These are phyloP conservation scores for Spilosoma lubricipeda DNA, from an alignment of 2,888 invertebrate species.

Conservation along the genomic window DNA sequence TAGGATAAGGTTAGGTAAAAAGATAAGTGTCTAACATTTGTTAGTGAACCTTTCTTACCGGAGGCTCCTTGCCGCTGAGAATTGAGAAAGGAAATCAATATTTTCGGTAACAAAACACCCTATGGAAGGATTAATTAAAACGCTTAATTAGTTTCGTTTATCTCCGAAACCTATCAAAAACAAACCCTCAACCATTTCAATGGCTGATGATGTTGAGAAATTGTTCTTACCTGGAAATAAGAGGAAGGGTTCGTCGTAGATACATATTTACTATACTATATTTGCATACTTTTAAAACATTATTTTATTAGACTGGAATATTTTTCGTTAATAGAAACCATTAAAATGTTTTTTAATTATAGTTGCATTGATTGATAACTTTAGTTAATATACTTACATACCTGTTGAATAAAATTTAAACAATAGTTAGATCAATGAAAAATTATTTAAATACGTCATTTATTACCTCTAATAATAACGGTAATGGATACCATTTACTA, in stretches of 20 bases:
- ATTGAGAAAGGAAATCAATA: conserved; percentile 70
- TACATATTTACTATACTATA: background rate
- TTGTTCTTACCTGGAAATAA: conserved; percentile 52
- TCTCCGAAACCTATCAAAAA: conserved; percentile 79
- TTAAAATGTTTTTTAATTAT: background rate
- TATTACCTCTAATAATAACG: background rate
- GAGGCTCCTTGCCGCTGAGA: conserved; percentile 51
- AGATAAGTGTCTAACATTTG: conserved; percentile 55
- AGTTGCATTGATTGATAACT: background rate
- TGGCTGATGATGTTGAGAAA: conserved; percentile 70
- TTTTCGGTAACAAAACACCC: conserved; percentile 80
- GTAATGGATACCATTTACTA: background rate
- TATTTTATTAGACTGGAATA: background rate
- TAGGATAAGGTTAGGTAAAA: conserved; percentile 40
- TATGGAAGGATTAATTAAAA: conserved; percentile 82
- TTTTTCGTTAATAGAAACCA: background rate
- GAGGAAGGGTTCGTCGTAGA: conserved; percentile 3
- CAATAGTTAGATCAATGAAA: background rate
- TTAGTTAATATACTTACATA: background rate
- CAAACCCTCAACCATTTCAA: conserved; percentile 71
- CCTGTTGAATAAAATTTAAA: background rate
- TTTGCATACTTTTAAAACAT: background rate
- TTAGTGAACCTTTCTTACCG: conserved; percentile 59
- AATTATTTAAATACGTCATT: no score
- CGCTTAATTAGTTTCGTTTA: conserved; percentile 83